These are phyloP conservation scores for Drosophila burlai DNA, from an alignment of 1,140 invertebrate genomes.

Conservation along the genomic window DNA sequence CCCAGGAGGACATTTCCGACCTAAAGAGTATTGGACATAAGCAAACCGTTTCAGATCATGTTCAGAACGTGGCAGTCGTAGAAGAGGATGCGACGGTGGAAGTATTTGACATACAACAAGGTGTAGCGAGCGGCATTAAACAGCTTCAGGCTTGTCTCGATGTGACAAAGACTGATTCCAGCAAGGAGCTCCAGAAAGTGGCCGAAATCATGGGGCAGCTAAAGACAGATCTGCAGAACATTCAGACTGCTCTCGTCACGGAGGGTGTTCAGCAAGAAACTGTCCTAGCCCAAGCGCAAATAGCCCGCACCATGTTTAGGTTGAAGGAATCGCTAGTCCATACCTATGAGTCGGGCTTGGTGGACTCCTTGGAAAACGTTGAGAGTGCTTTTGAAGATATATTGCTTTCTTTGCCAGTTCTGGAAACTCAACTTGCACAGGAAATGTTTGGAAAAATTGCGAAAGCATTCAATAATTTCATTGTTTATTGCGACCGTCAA, in stretches of 20 bases:
- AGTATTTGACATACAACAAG: slow-evolving; percentile 65
- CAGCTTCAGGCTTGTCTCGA: slow-evolving; percentile 70
- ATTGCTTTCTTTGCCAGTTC: slow-evolving; percentile 62
- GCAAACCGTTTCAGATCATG: slow-evolving; percentile 84
- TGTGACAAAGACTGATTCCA: slow-evolving; percentile 45
- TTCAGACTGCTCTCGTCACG: slow-evolving; percentile 59
- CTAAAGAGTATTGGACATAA: slow-evolving; percentile 83
- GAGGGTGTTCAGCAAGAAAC: slow-evolving; percentile 57
- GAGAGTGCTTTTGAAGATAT: slow-evolving; percentile 82
- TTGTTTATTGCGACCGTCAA: slow-evolving; percentile 12
- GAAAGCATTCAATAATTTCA: slow-evolving; percentile 46
- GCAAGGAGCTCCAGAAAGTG: slow-evolving; percentile 59
- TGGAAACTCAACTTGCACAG: slow-evolving; percentile 73
- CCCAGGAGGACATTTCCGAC: slow-evolving; percentile 71
- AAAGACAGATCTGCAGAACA: slow-evolving; percentile 65
- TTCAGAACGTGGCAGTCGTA: slow-evolving; percentile 23
- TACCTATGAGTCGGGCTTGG: slow-evolving; percentile 79
- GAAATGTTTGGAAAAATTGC: slow-evolving; percentile 77
- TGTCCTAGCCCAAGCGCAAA: slow-evolving; percentile 63
- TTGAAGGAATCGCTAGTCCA: slow-evolving; percentile 80
- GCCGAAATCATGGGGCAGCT: slow-evolving; percentile 71
- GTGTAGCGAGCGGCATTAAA: slow-evolving; percentile 75
- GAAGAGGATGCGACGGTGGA: slow-evolving; percentile 39
- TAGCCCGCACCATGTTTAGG: slow-evolving; percentile 78
- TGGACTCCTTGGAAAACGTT: slow-evolving; percentile 73